Conservation (phyloP, 2,113 vertebrate genomes). For the Rattus norvegicus region DNA sequence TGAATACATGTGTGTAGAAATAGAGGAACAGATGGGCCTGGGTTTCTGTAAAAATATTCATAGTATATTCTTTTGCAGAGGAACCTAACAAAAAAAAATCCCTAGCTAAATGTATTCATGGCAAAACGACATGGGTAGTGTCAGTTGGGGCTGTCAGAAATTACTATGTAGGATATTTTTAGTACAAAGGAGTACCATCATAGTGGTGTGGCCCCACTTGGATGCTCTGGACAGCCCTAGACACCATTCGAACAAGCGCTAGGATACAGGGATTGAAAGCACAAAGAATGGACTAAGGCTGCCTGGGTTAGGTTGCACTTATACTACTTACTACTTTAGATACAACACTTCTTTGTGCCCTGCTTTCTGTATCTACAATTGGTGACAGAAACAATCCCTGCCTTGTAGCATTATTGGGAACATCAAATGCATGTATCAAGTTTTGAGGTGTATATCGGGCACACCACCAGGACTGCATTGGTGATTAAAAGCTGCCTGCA, state of each 20-base stretch:
- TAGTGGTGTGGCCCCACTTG: background rate
- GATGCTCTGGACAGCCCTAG: background rate
- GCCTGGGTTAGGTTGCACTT: background rate
- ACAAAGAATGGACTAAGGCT: background rate
- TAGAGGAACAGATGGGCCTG: background rate
- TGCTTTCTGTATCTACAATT: conserved; percentile 8
- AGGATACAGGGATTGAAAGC: background rate
- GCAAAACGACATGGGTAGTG: background rate
- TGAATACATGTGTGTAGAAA: background rate
- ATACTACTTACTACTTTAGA: background rate
- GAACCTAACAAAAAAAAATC: background rate
- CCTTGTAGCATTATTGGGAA: background rate
- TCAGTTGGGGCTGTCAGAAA: background rate
- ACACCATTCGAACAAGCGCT: background rate
- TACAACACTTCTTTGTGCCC: background rate
- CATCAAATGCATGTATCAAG: background rate
- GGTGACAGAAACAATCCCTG: background rate
- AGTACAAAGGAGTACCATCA: background rate
- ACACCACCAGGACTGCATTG: background rate
- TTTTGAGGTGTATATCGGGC: background rate
- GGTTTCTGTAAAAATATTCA: background rate
- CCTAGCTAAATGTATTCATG: conserved; percentile 19
- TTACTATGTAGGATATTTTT: conserved; percentile 39
- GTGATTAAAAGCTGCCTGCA: background rate
- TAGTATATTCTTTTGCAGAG: background rate